Base-by-base conservation (phyloP, 2,113 vertebrate genomes). In the Lota lota region DNA sequence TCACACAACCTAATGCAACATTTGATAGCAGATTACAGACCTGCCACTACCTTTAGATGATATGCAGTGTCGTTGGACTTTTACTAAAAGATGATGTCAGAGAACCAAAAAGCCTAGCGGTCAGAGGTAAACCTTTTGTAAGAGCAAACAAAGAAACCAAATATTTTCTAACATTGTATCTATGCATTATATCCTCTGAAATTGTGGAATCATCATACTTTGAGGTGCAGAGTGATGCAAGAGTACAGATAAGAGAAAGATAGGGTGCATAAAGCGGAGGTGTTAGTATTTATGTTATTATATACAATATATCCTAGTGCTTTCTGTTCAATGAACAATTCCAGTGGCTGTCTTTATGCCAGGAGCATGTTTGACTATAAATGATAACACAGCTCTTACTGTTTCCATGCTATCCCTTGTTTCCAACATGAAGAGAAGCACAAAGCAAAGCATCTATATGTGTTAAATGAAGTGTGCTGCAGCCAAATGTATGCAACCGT, bases 241-340 rank as follows among this genome's bases (percentile, higher is more conserved):
- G 68, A 67, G 72, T 76, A 79, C 74, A 71, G 67, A 79, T 74
- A 70, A 28, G 67, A 74, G 68, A 77, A 4, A 36, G 87, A 81
- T 83, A 63, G 69, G 78, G 74, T 69, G 70, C 70, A 88, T 88
- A 90, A 91, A 90, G 78, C 79, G 76, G 83, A 86, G 60, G 64
- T 82, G 89, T 92, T 90, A 85, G 86, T 77, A 87, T 88, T 86
- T 72, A 85, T 63, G 63, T 88, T 89, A 87, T 91, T 86, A 88
- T 87, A 87, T 78, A 85, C 84, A 83, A 87, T 54, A 63, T 88
- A 88, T 90, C 82, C 77, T 78, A 81, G 86, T 87, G 79, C 67
- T 78, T 83, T 80, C 81, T 86, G 83, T 88, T 89, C 85, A 80
- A 85, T 83, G 84, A 88, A 80, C 83, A 83, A 88, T 87, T 87